Percentiles rank a stretch among this genome's conserved stretches.
Conservation (phyloP, 2,888 invertebrate genomes). For the Eucriotettix oculatus region DNA sequence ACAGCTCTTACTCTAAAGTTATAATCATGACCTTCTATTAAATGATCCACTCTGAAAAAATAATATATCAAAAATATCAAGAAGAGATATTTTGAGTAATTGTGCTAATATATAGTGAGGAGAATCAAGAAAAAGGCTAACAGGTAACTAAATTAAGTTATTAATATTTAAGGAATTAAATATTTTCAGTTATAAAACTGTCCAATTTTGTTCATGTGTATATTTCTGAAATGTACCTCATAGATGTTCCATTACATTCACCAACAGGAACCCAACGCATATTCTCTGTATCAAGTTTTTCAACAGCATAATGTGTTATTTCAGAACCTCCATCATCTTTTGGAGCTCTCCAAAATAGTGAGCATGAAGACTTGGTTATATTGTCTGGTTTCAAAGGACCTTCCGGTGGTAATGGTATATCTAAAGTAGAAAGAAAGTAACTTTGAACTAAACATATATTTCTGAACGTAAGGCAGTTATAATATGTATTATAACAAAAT, state of each 20-base stretch:
- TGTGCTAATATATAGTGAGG: too few relatives aligned
- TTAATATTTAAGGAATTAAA: not conserved
- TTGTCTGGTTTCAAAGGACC: slow-evolving; percentile 78
- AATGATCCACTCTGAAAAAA: slow-evolving; percentile 61
- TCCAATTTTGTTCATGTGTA: too few relatives aligned
- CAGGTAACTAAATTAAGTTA: not conserved
- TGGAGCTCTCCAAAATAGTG: slow-evolving; percentile 74
- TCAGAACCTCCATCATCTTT: slow-evolving; percentile 89
- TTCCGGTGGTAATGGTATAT: slow-evolving; percentile 76
- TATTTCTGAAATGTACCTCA: slow-evolving; percentile 24
- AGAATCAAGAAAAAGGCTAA: not conserved
- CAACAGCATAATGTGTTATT: slow-evolving; percentile 80
- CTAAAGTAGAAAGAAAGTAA: slow-evolving; percentile 21
- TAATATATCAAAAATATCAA: too few relatives aligned
- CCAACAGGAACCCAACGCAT: slow-evolving; percentile 93
- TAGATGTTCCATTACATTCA: slow-evolving; percentile 63
- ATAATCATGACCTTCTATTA: slow-evolving; percentile 88
- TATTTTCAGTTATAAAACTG: not conserved
- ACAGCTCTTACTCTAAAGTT: slow-evolving; percentile 88
- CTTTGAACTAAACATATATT: too few relatives aligned
- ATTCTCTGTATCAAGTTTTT: slow-evolving; percentile 90
- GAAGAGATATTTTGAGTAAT: too few relatives aligned
- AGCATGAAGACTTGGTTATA: slow-evolving; percentile 74
- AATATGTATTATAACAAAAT: too few relatives aligned
- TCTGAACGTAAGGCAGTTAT: too few relatives aligned